Evolutionary conservation across 2,797 vertebrate species (phyloP).

Genomic region (Fundulus diaphanus): DNA sequence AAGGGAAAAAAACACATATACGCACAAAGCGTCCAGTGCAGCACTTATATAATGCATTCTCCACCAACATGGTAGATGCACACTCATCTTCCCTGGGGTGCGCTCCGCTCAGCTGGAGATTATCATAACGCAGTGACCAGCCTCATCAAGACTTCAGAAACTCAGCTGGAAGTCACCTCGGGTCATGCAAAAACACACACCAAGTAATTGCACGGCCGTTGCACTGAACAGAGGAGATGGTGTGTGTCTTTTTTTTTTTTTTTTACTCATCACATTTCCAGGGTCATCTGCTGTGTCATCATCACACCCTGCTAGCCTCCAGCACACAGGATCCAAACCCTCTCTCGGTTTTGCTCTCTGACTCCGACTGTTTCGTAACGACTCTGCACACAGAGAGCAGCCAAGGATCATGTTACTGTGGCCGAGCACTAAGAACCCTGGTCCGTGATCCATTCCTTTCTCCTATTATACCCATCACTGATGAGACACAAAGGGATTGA

Average conservation of each 20-base stretch:
- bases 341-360: conserved; percentile 34
- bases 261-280: conserved; percentile 58
- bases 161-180: conserved; percentile 34
- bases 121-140: conserved; percentile 22
- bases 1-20: conserved; percentile 36
- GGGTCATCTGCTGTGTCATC: conserved; percentile 70
- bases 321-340: conserved; percentile 38
- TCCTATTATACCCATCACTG: conserved; percentile 51
- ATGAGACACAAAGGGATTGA: conserved; percentile 23
- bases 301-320: conserved; percentile 50
- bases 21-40: conserved; percentile 41
- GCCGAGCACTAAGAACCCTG: conserved; percentile 37
- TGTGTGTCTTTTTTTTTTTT: conserved; percentile 30
- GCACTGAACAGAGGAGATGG: conserved; percentile 13
- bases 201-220: not conserved
- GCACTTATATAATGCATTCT: conserved; percentile 74
- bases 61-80: conserved; percentile 69
- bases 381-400: conserved; percentile 37
- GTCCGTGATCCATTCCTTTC: conserved; percentile 60
- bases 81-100: conserved; percentile 69
- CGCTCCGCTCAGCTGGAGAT: conserved; percentile 65
- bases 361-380: conserved; percentile 49
- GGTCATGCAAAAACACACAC: conserved; percentile 21
- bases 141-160: conserved; percentile 44
- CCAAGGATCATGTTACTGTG: conserved; percentile 41